Conservation (phyloP, 2,797 vertebrate genomes). For the Acridotheres tristis region DNA sequence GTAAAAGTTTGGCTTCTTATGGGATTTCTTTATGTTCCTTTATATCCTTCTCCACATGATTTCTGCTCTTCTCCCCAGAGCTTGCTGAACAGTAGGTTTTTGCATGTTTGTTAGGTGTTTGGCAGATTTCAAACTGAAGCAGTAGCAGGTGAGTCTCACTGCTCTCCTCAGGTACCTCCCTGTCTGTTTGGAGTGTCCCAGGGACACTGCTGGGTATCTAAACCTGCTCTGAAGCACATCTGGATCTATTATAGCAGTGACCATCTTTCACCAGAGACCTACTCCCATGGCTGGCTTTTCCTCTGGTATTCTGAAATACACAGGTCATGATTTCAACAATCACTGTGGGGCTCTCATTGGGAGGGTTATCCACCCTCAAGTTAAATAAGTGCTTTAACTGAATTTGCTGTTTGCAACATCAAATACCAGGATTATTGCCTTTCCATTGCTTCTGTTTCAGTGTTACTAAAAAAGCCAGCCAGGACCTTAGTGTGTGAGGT, state of each 20-base stretch:
- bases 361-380: neutral
- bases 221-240: neutral
- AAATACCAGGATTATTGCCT: neutral
- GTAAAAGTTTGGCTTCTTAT: neutral
- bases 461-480: neutral
- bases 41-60: neutral
- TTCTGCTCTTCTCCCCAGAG: neutral
- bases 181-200: neutral
- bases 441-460: neutral
- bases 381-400: neutral
- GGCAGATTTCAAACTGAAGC: neutral
- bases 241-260: neutral
- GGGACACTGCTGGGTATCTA: neutral
- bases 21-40: neutral
- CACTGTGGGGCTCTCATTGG: neutral
- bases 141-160: neutral
- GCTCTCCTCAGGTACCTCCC: neutral
- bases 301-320: neutral
- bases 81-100: neutral
- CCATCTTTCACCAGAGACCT: neutral
- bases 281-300: neutral
- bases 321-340: neutral
- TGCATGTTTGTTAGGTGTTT: neutral
- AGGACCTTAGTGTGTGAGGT: neutral
- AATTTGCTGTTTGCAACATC: neutral